These are phyloP conservation scores for human (Homo sapiens) DNA, from an alignment of 2,113 vertebrate species.

Conservation along the genomic window DNA sequence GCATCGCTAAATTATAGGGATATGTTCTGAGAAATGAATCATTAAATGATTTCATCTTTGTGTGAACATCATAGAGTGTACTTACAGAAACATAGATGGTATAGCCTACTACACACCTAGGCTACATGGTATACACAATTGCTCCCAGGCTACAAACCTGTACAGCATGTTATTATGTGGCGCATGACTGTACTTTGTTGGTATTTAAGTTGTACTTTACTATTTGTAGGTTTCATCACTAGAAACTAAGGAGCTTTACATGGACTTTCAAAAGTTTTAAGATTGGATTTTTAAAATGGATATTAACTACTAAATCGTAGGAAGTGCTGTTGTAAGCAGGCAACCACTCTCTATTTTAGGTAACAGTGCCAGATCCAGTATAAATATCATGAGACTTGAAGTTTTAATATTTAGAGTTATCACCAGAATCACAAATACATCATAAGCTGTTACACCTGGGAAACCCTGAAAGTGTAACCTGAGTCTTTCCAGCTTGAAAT, in stretches of 20 bases:
- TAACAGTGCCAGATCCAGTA: neutral
- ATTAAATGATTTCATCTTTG: neutral
- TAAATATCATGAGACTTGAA: slow-evolving; percentile 9
- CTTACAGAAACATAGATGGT: neutral
- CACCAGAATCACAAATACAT: slow-evolving; percentile 50
- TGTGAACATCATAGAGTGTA: neutral
- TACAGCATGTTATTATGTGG: neutral
- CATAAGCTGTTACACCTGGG: slow-evolving; percentile 40
- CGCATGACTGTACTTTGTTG: neutral
- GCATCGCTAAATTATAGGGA: neutral
- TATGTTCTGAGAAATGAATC: neutral
- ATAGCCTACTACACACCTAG: neutral
- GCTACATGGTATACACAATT: neutral
- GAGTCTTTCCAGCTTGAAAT: slow-evolving; percentile 74
- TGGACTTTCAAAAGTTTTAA: slow-evolving; percentile 24
- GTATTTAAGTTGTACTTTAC: slow-evolving; percentile 10
- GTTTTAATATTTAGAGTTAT: slow-evolving; percentile 33
- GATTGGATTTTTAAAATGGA: neutral
- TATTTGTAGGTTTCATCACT: neutral
- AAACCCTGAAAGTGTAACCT: slow-evolving; percentile 57
- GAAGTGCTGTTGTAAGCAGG: neutral
- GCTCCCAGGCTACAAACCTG: neutral
- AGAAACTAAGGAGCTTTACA: slow-evolving; percentile 26
- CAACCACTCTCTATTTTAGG: neutral
- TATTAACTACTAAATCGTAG: slow-evolving; percentile 12